Percentiles rank a stretch among this genome's conserved stretches.
Evolutionary conservation across 2,888 invertebrate genomes (phyloP).

Genomic region (Campoplex capitator): DNA sequence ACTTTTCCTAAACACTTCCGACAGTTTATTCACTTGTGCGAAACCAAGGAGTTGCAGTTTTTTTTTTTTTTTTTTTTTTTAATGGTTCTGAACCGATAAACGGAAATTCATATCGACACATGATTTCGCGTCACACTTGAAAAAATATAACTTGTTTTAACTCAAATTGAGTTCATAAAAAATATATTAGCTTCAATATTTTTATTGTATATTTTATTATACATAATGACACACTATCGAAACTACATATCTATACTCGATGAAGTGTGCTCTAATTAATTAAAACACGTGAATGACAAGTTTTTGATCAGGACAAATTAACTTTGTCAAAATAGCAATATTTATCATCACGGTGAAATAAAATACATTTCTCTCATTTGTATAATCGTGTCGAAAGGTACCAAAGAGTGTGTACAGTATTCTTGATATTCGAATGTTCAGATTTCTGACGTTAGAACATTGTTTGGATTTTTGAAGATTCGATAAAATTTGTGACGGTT

Average conservation of each 20-base stretch:
- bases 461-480: background rate
- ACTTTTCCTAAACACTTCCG: slow-evolving; percentile 16
- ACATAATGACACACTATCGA: background rate
- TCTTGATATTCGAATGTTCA: too few relatives aligned
- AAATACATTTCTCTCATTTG: too few relatives aligned
- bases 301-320: background rate
- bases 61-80: background rate
- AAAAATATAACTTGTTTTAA: background rate
- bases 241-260: background rate
- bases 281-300: background rate
- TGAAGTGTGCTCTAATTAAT: background rate
- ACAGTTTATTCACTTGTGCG: background rate
- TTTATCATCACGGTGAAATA: too few relatives aligned
- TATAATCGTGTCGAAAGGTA: background rate
- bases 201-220: background rate
- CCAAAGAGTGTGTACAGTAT: background rate
- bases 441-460: too few relatives aligned
- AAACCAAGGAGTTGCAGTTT: background rate
- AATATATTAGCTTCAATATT: background rate
- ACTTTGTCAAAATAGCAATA: background rate
- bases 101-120: background rate
- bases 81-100: background rate
- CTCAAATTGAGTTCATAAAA: background rate
- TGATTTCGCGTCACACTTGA: background rate
- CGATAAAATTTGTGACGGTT: background rate